Base-by-base conservation (phyloP, 2,888 invertebrate species). In the Tubulanus polymorphus region DNA sequence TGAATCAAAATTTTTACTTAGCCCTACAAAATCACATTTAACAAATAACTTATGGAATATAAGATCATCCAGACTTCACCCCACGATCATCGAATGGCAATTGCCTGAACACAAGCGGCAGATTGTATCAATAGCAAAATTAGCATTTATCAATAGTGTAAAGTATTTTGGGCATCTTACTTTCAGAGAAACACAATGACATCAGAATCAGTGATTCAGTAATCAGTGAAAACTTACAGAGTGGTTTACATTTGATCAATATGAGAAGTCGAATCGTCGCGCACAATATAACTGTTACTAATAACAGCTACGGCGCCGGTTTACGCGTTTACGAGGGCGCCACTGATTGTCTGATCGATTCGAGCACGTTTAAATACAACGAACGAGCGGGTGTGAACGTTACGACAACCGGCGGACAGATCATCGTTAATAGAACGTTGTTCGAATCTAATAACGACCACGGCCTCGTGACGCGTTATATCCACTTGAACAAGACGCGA, bases 201-300 rank as follows among this genome's bases (percentile, higher is more conserved):
- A 67, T 77, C 37, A 63, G 91, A 69, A 84, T 99, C 20, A 88
- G 89, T 0, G 87, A 91, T 69, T 89, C 91, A 1, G 85, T 87
- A 32, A 86, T 97, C 57, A 86, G 88, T 1, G 88, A 90, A 75
- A 99, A 99, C 80, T 88, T 88, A 65, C 96, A 96, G 0, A 87
- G 94, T 74, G 99, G 99, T n/a, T 85, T 99, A 51, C 90, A 86
- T n/a, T 86, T 91, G 15, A 92, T 94, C 77, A 92, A 93, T 76
- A 83, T 96, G 54, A 85, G 95, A 71, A 92, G 92, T 18, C 89
- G 89, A 73, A 79, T 94, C n/a, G 88, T 91, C 75, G 84, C 96
- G 49, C 88, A 91, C 70, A 85, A 87, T 37, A 88, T 89, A 12
- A 86, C 88, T 0, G 85, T 96, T 50, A 88, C 89, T 0, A 60